A percentile compares a stretch with the other conserved stretches of the same genome.
Conservation (phyloP, 2,888 invertebrate genomes). For the Nymphalis c-album region DNA sequence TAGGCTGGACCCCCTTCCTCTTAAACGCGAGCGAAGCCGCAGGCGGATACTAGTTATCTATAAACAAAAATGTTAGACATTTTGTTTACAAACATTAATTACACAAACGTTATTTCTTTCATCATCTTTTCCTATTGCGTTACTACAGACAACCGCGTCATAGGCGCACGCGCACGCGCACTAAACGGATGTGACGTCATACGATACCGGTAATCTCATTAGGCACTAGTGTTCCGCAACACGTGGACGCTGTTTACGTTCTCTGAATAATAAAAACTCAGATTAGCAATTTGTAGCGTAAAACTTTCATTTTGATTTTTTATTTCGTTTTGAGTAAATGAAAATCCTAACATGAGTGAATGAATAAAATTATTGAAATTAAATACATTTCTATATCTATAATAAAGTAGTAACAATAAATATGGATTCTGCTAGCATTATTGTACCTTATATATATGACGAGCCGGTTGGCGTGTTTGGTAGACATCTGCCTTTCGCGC, state of each 20-base stretch:
- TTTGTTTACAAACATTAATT: conserved; percentile 5
- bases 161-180: conserved; percentile 26
- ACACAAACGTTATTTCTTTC: not conserved
- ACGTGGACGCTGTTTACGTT: conserved; percentile 43
- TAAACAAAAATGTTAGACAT: not conserved
- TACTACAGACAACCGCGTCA: conserved; percentile 11
- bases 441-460: too few species aligned
- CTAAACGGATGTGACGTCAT: conserved; percentile 49
- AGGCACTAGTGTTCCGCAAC: conserved; percentile 44
- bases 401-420: too few species aligned
- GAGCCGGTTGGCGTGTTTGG: too few species aligned
- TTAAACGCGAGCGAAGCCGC: too few species aligned
- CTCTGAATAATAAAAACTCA: conserved; percentile 20
- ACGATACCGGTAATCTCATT: conserved; percentile 52
- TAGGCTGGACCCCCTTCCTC: too few species aligned
- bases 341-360: too few species aligned
- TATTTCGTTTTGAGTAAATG: too few species aligned
- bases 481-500: too few species aligned
- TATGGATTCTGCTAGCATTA: too few species aligned
- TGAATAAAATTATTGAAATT: too few species aligned
- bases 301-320: not conserved
- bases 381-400: too few species aligned
- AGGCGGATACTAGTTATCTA: not conserved
- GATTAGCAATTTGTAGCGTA: not conserved
- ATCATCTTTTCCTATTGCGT: conserved; percentile 20